Evolutionary conservation across 1,140 invertebrate species (phyloP).

Genomic region (Medauroidea extradentata): DNA sequence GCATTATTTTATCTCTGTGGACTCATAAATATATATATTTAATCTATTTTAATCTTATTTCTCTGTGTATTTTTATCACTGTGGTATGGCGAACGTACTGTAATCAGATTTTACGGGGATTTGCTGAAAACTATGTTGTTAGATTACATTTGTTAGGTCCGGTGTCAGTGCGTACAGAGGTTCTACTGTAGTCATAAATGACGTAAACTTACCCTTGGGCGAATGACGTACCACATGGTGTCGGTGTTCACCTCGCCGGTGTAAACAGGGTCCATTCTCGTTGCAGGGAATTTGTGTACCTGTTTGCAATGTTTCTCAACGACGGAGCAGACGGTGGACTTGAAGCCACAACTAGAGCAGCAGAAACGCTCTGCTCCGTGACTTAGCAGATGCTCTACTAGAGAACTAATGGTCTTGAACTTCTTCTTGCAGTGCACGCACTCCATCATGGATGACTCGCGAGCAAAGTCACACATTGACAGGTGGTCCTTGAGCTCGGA

Average conservation of each 20-base stretch:
- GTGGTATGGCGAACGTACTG: no score
- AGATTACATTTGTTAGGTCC: no score
- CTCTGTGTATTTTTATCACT: no score
- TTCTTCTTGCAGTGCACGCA: slow-evolving; percentile 51
- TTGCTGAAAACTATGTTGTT: no score
- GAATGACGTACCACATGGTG: slow-evolving; percentile 49
- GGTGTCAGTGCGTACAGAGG: no score
- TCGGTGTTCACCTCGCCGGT: slow-evolving; percentile 48
- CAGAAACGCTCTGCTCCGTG: slow-evolving; percentile 49
- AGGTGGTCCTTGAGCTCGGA: slow-evolving; percentile 46
- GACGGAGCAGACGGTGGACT: slow-evolving; percentile 42
- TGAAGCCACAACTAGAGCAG: slow-evolving; percentile 49
- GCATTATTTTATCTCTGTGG: no score
- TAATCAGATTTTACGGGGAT: no score
- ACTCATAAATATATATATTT: no score
- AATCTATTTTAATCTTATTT: no score
- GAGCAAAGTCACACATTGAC: slow-evolving; percentile 38
- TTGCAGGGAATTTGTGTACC: slow-evolving; percentile 46
- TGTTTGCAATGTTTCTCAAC: slow-evolving; percentile 51
- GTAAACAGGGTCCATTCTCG: slow-evolving; percentile 46
- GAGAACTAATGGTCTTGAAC: slow-evolving; percentile 25
- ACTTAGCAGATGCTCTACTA: slow-evolving; percentile 45
- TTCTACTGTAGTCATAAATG: no score
- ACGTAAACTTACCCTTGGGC: slow-evolving; percentile 37
- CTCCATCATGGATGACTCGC: slow-evolving; percentile 27